A percentile compares a stretch with the other conserved stretches of the same genome.
These are phyloP conservation scores for Pharmacophagus antenor DNA, from an alignment of 2,888 invertebrate species.

Conservation along the genomic window DNA sequence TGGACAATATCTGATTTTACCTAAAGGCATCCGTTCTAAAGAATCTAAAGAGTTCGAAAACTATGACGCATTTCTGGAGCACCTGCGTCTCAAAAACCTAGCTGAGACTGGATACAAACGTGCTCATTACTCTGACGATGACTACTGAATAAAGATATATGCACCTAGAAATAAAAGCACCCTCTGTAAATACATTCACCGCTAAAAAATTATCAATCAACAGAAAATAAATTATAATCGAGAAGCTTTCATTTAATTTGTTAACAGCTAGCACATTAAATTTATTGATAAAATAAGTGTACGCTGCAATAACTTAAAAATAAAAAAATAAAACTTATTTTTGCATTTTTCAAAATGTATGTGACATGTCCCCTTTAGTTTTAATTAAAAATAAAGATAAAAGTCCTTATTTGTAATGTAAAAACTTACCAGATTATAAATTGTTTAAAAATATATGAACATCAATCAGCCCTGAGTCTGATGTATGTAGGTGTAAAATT, in stretches of 20 bases:
- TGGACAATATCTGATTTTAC: conserved; percentile 65
- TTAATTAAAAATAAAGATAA: too few species aligned
- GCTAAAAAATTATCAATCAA: neutral
- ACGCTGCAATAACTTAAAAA: too few species aligned
- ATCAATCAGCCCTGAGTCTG: too few species aligned
- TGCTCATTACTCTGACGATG: conserved; percentile 21
- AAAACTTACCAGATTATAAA: too few species aligned
- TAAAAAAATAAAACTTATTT: too few species aligned
- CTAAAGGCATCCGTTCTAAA: conserved; percentile 46
- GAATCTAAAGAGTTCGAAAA: conserved; percentile 53
- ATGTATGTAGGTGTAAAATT: too few species aligned
- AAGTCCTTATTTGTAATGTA: too few species aligned
- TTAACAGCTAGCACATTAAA: neutral
- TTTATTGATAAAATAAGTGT: neutral
- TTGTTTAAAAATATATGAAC: too few species aligned
- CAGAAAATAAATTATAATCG: neutral
- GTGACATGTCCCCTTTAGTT: too few species aligned
- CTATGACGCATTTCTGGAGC: conserved; percentile 62
- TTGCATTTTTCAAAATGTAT: too few species aligned
- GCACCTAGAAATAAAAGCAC: neutral
- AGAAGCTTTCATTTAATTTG: too few species aligned
- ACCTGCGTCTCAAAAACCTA: conserved; percentile 51
- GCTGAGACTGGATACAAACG: conserved; percentile 39
- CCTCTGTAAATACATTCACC: neutral
- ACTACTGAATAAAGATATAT: neutral